Base-by-base conservation (phyloP, 2,888 invertebrate genomes). In the Cataglyphis rosenhaueri region DNA sequence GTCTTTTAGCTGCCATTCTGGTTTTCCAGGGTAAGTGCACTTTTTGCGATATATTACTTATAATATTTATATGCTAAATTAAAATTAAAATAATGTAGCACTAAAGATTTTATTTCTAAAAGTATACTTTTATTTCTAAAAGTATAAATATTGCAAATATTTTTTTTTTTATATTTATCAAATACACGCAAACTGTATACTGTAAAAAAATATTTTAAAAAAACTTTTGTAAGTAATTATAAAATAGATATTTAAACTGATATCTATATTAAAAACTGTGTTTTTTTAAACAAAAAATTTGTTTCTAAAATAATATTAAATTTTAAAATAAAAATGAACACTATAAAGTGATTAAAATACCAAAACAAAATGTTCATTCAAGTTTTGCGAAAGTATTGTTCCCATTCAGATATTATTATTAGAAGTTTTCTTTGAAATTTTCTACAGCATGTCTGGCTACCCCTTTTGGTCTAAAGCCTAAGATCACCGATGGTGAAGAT, bases 401-500 rank as follows among this genome's bases (percentile, higher is more conserved):
- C 1, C 41, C 0, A 21, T 8, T 3, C 10, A 44, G 12, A 48
- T 52, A 32, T 1, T 52, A 29, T 18, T 12, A 12, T 29, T 35
- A 29, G 41, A 52, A n/a, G 6, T 55, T 12, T 32, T 48, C 18
- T 32, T 70, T 10, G 29, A 78, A 41, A 9, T 25, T 61, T 61
- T 76, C 64, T 61, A 32, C 10, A 89, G 88, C 79, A 12, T 88
- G 88, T 66, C 76, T 65, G 75, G 90, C 86, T 6, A 3, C 82
- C 6, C 83, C 87, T 15, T 81, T 85, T 8, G 66, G 70, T 41
- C 57, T 89, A 6, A 29, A 68, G 0, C 84, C 85, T 2, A 91
- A 91, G 18, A 91, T 93, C 61, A 92, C 92, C 65, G 90, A 91
- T 29, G 92, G 92, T 5, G 71, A 86, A 0, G 66, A 94, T 6